phyloP scores from a whole-genome alignment of 2,888 invertebrate species.

The Latheticus oryzae region DNA sequence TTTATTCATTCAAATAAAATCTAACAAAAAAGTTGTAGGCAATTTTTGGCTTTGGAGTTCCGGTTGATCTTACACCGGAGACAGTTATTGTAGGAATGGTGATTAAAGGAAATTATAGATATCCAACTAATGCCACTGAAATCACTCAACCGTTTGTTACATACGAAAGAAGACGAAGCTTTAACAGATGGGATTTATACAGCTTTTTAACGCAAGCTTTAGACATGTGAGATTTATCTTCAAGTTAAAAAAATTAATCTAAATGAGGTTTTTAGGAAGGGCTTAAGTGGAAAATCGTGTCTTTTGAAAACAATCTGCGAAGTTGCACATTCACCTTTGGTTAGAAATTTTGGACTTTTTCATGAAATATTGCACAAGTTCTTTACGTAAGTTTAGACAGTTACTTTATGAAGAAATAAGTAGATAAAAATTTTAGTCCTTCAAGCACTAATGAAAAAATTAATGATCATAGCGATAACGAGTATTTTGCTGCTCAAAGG shows the following conservation, averaged over 20 bases:
- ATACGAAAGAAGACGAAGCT: constrained; percentile 47
- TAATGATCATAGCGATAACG: constrained; percentile 55
- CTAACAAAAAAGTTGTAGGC: constrained; percentile 56
- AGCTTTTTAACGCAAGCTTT: constrained; percentile 72
- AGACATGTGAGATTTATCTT: constrained; percentile 66
- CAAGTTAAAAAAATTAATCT: neutral
- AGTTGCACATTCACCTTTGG: constrained; percentile 73
- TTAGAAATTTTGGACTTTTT: constrained; percentile 70
- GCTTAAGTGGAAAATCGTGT: constrained; percentile 76
- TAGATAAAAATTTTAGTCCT: constrained; percentile 60
- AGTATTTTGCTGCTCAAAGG: constrained; percentile 69
- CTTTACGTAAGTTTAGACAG: constrained; percentile 72
- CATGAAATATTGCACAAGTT: constrained; percentile 76
- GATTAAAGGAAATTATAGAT: constrained; percentile 63
- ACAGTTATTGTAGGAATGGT: constrained; percentile 65
- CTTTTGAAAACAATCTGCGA: constrained; percentile 77
- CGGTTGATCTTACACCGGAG: constrained; percentile 65
- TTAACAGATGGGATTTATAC: constrained; percentile 75
- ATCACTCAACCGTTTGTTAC: constrained; percentile 49
- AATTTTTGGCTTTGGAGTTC: constrained; percentile 65
- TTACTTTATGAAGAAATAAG: neutral
- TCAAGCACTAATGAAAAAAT: constrained; percentile 61
- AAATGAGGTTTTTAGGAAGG: constrained; percentile 51
- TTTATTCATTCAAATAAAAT: constrained; percentile 54
- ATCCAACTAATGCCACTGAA: constrained; percentile 49